Percentiles rank a stretch among this genome's conserved stretches.
Evolutionary conservation across 2,113 vertebrate species (phyloP).

Genomic region (Pelecanus crispus): DNA sequence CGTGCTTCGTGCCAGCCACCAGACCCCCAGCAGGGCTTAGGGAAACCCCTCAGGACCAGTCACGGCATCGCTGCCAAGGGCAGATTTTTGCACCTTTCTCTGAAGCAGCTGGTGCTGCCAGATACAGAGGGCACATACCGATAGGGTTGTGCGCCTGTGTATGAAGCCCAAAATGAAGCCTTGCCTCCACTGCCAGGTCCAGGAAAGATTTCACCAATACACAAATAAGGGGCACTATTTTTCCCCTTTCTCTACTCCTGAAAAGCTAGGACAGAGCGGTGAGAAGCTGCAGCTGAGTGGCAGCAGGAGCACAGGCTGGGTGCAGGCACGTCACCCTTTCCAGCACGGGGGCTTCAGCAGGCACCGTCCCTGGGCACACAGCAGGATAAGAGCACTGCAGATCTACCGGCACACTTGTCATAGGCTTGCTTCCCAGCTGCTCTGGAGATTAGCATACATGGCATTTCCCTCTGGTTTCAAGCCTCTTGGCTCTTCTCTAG

Average conservation of each 20-base stretch:
- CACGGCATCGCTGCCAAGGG: neutral
- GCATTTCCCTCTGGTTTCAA: neutral
- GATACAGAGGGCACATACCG: accelerated
- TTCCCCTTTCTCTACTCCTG: neutral
- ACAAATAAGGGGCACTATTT: neutral
- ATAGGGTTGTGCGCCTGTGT: accelerated
- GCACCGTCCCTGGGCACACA: neutral
- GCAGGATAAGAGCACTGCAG: neutral
- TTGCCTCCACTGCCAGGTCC: neutral
- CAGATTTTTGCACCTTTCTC: neutral
- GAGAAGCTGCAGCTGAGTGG: neutral
- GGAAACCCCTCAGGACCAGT: neutral
- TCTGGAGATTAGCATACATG: neutral
- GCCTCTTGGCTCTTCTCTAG: neutral
- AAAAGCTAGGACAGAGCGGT: accelerated
- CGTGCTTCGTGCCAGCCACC: neutral
- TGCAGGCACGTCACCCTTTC: no score
- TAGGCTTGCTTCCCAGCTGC: neutral
- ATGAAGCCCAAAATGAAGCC: neutral
- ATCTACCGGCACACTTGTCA: neutral
- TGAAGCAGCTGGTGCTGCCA: neutral
- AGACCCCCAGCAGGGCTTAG: neutral
- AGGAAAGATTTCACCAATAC: neutral
- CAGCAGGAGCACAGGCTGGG: neutral
- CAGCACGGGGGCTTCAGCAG: neutral